phyloP scores from a whole-genome alignment of 2,888 invertebrate species.

The Drosophila fulvimacula region DNA sequence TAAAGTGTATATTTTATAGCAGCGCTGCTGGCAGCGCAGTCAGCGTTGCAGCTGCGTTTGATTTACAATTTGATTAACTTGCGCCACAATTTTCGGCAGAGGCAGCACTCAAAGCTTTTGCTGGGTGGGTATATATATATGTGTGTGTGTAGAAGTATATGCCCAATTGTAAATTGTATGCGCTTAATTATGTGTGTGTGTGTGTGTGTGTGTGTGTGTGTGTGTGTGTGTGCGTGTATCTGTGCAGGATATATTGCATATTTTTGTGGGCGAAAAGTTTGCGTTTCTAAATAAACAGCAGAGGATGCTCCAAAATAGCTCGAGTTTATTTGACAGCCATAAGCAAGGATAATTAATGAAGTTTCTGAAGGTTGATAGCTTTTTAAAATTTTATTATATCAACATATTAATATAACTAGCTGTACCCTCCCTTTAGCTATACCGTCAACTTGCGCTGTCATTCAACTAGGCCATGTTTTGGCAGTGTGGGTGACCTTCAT shows the following conservation, averaged over 20 bases:
- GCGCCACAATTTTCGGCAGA: conserved; percentile 29
- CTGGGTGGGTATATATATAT: conserved; percentile 10
- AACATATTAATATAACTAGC: not conserved
- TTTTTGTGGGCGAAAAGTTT: conserved; percentile 31
- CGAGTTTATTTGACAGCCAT: conserved; percentile 6
- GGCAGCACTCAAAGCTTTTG: conserved; percentile 30
- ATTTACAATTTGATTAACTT: conserved; percentile 70
- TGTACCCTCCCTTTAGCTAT: too few species aligned
- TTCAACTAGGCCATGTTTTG: conserved; percentile 4
- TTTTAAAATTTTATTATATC: not conserved
- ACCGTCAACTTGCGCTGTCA: not conserved
- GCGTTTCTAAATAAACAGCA: conserved; percentile 7
- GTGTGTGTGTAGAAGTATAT: conserved; percentile 11
- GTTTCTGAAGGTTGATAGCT: not conserved
- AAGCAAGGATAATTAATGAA: not conserved
- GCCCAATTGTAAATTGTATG: conserved; percentile 42
- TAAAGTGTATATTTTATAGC: conserved; percentile 58
- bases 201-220: conserved; percentile 13
- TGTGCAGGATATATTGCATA: conserved; percentile 40
- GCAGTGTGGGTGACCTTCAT: conserved; percentile 39
- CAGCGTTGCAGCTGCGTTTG: conserved; percentile 53
- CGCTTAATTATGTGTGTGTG: conserved; percentile 58
- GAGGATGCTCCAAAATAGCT: not conserved
- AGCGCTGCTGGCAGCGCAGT: conserved; percentile 25
- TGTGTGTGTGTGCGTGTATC: conserved; percentile 22